These are phyloP conservation scores for Aphelenchoides avenae DNA, from an alignment of 1,140 invertebrate species.

Conservation along the genomic window DNA sequence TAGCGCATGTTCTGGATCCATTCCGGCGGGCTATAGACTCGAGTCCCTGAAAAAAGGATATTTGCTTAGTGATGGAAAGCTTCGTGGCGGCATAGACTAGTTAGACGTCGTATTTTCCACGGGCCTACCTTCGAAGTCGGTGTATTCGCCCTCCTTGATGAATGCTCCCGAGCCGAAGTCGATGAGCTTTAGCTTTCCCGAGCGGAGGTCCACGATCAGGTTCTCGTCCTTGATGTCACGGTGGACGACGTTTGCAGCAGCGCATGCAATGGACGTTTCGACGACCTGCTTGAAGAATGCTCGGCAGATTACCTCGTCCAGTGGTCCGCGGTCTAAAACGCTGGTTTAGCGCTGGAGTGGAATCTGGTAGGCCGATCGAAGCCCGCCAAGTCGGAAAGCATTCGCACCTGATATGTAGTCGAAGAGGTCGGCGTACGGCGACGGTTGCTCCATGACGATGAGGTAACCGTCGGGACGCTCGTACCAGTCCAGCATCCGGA, in stretches of 20 bases:
- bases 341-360: too few relatives aligned
- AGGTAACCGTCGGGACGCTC: slow-evolving; percentile 64
- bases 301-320: too few relatives aligned
- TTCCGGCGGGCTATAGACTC: slow-evolving; percentile 71
- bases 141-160: slow-evolving; percentile 66
- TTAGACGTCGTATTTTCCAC: too few relatives aligned
- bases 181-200: slow-evolving; percentile 65
- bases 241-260: slow-evolving; percentile 65
- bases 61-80: too few relatives aligned
- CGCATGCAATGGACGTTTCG: slow-evolving; percentile 64
- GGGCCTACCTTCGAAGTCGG: slow-evolving; percentile 69
- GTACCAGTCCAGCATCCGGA: slow-evolving; percentile 67
- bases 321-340: slow-evolving; percentile 65
- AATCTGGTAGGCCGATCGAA: too few relatives aligned
- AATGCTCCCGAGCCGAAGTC: slow-evolving; percentile 71
- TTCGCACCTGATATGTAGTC: slow-evolving; percentile 72
- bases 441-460: slow-evolving; percentile 69
- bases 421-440: slow-evolving; percentile 68
- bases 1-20: slow-evolving; percentile 68
- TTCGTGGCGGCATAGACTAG: too few relatives aligned
- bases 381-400: too few relatives aligned
- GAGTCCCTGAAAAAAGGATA: slow-evolving; percentile 62
- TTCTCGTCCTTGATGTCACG: slow-evolving; percentile 72
- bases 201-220: slow-evolving; percentile 66
- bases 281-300: slow-evolving; percentile 60